Evolutionary conservation across 2,113 vertebrate species (phyloP).

Genomic region (Mirza zaza): DNA sequence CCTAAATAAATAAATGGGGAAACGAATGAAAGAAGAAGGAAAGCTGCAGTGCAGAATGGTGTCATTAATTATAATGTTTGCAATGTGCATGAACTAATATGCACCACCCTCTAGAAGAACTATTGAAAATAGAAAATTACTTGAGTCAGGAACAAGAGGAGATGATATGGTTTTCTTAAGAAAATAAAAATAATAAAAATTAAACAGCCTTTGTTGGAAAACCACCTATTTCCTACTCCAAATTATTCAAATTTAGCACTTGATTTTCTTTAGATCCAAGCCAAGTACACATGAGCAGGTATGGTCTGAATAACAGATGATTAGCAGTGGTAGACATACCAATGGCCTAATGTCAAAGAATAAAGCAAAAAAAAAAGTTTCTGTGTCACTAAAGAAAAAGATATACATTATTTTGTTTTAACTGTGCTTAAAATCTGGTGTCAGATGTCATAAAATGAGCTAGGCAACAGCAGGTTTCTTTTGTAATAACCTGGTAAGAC

Average conservation of each 20-base stretch:
- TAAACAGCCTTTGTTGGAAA: background rate
- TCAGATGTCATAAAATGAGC: slow-evolving; percentile 13
- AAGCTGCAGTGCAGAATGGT: background rate
- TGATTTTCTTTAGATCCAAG: background rate
- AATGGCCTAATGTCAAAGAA: background rate
- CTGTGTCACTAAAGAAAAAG: slow-evolving; percentile 29
- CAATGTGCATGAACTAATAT: background rate
- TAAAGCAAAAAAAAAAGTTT: slow-evolving; percentile 27
- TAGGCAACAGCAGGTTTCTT: slow-evolving; percentile 26
- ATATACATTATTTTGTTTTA: background rate
- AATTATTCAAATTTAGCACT: background rate
- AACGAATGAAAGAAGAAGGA: background rate
- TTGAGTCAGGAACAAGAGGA: background rate
- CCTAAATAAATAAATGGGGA: background rate
- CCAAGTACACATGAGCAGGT: background rate
- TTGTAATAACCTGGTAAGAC: slow-evolving; percentile 55
- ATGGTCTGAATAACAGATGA: background rate
- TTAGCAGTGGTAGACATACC: background rate
- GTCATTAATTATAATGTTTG: background rate
- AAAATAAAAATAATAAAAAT: background rate
- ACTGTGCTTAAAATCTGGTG: background rate
- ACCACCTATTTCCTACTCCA: background rate
- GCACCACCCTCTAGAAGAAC: background rate
- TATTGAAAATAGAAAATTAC: background rate
- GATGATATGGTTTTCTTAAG: background rate